Base-by-base conservation (phyloP, 2,888 invertebrate genomes). In the Therioaphis trifolii region DNA sequence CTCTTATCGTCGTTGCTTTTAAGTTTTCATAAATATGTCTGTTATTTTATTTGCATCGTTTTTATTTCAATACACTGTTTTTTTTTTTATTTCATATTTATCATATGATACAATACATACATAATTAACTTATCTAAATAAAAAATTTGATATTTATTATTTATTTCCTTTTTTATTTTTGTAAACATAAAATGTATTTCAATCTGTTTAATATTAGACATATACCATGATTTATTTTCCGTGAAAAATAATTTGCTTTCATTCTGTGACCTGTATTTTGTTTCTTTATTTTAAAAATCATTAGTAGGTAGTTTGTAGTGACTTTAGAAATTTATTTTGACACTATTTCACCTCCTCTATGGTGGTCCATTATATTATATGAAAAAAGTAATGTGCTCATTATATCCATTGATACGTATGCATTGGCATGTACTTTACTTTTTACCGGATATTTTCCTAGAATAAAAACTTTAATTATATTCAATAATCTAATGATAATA, bases 311-410 rank as follows among this genome's bases (percentile, higher is more conserved):
- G 29, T 55, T 15, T 21, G 15, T 29, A 49, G 15, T 49, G 49
- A 77, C 77, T 49, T 49, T 49, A 77, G 49, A 77, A 77, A 77
- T 77, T 77, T 46, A 77, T 77, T 77, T 66, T 66, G 77, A 49
- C 49, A 49, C 66, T 66, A 4, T 27, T n/a, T 61, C 61, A 14
- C 40, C 27, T 18, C 27, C 43, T 18, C 12, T n/a, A n/a, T n/a
- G n/a, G 43, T 27, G 63, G 76, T 76, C 46, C 49, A 66, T 77
- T 63, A 66, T 77, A 35, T 40, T 1, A 18, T 35, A 55, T 21
- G 24, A 24, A 74, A 58, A 74, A 11, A 49, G 46, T 49, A 77
- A 49, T 21, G 66, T 18, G 63, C 21, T 63, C 63, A 66, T 66
- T 77, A 66, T 66, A 49, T 21, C 3, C n/a, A 35, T 11, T 11